These are phyloP conservation scores for Phaethon lepturus DNA, from an alignment of 2,113 vertebrate species.

Conservation along the genomic window DNA sequence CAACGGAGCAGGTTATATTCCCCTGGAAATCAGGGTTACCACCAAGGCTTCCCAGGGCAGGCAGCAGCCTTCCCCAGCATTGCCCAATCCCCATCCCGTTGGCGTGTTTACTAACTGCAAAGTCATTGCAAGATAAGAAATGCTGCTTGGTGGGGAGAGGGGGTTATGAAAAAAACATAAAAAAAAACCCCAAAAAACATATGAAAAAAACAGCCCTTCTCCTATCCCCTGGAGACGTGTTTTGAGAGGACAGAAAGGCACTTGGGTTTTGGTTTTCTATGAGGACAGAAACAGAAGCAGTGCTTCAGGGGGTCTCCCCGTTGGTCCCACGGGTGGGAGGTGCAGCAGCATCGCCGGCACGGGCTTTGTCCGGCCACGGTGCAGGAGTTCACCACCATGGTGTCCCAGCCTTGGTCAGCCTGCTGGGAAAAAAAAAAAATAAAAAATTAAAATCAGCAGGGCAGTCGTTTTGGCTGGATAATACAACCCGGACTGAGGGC, in stretches of 20 bases:
- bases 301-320: background rate
- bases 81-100: background rate
- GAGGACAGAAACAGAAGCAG: background rate
- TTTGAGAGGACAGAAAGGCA: background rate
- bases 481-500: background rate
- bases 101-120: background rate
- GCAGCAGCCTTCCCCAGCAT: background rate
- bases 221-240: background rate
- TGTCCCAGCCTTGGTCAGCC: background rate
- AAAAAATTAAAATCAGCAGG: background rate
- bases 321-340: background rate
- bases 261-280: background rate
- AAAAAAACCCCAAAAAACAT: too few relatives aligned
- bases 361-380: background rate
- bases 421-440: background rate
- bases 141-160: background rate
- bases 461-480: background rate
- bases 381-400: fast-evolving
- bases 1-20: background rate
- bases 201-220: background rate
- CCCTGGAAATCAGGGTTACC: background rate
- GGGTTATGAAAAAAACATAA: too few relatives aligned
- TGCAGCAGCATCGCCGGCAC: background rate
- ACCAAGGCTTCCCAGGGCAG: background rate
- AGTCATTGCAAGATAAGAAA: background rate